phyloP scores from a whole-genome alignment of 2,797 vertebrate genomes.

The Oreochromis mossambicus region DNA sequence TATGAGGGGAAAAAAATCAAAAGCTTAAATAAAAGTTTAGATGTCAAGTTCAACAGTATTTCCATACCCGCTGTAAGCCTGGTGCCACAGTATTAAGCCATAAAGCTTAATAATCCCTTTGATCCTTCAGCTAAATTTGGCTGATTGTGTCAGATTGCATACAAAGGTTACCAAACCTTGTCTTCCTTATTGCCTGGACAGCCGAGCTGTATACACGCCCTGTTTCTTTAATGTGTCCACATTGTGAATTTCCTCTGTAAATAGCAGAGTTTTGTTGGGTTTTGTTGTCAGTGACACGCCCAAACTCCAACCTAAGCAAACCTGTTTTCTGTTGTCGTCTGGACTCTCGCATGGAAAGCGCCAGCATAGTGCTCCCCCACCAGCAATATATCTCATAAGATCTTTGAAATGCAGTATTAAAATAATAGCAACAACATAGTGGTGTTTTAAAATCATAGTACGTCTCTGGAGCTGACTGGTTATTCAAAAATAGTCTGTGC shows the following conservation, averaged over 20 bases:
- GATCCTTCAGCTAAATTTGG: neutral
- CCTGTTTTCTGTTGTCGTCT: slow-evolving; percentile 46
- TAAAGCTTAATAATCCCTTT: neutral
- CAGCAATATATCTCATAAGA: neutral
- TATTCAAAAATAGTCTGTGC: neutral
- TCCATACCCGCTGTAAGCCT: neutral
- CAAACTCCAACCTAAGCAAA: slow-evolving; percentile 32
- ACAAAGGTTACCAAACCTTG: neutral
- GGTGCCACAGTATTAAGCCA: neutral
- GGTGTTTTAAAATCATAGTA: neutral
- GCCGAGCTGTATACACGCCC: neutral
- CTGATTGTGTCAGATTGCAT: neutral
- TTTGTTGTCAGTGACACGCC: slow-evolving; percentile 51
- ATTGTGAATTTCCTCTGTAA: slow-evolving; percentile 30
- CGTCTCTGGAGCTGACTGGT: neutral
- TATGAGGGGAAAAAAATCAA: neutral
- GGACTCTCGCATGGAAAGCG: slow-evolving; percentile 19
- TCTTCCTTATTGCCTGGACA: neutral
- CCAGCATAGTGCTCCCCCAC: neutral
- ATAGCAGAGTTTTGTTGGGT: slow-evolving; percentile 20
- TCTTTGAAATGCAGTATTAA: neutral
- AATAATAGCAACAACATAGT: neutral
- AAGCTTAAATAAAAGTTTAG: neutral
- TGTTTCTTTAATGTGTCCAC: slow-evolving; percentile 5
- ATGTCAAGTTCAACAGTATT: neutral